Base-by-base conservation (phyloP, 2,888 invertebrate genomes). In the Euspilapteryx auroguttella region DNA sequence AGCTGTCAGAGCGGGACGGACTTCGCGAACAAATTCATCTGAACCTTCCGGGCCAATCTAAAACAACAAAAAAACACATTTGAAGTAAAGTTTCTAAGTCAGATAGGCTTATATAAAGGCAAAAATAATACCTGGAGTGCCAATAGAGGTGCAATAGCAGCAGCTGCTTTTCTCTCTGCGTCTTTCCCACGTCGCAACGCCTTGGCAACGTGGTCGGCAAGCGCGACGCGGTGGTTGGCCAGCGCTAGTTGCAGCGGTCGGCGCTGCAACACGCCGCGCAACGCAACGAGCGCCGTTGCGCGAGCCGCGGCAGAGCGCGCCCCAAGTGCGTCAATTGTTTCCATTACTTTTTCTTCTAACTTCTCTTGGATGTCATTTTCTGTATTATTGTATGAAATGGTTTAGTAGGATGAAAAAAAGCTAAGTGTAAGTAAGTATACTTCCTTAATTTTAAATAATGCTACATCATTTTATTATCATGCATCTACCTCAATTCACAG, bases 301-400 rank as follows among this genome's bases (percentile, higher is more conserved):
- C 96, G 82, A 7, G 89, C 89, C 39, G 91, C 90, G 7, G 87
- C 86, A 36, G 93, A 90, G 45, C 95, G 93, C 39, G 94, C 90
- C n/a, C 85, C 83, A 22, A 94, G 78, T 13, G 87, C 89, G 49
- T 98, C 97, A 28, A 97, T 82, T 2, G 87, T 82, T 50, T 94
- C 93, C 15, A 84, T 78, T 14, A 97, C 78, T 55, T 93, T 93
- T 44, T 94, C 94, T 62, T 96, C 95, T 38, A 90, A 85, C 35
- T 80, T 80, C 42, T 82, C 82, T 37, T 76, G 78, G 22, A 54
- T 47, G 27, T 79, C 77, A 31, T 63, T 58, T 27, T 87, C 87
- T 56, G 49, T n/a, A 39, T 44, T 10, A 27, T 20, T 20, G 20
- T 20, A n/a, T n/a, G n/a, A n/a, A n/a, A n/a, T n/a, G n/a, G n/a